Percentiles rank a stretch among this genome's conserved stretches.
These are phyloP conservation scores for Sycophaga agraensis DNA, from an alignment of 1,140 invertebrate genomes.

Conservation along the genomic window DNA sequence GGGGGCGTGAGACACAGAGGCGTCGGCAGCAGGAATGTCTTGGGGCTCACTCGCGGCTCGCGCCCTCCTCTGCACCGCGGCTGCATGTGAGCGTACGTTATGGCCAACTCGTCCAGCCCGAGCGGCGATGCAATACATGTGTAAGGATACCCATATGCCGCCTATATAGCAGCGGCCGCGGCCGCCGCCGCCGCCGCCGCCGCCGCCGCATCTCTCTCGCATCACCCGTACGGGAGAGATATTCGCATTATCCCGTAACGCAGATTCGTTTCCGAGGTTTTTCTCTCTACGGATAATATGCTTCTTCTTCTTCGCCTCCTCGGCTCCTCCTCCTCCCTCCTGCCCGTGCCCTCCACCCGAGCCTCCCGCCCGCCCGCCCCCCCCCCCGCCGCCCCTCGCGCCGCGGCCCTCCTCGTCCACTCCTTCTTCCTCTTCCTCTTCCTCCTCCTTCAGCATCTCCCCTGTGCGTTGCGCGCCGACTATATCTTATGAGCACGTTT, in stretches of 20 bases:
- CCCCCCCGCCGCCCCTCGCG: too few species aligned
- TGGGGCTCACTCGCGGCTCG: neutral
- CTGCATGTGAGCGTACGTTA: too few species aligned
- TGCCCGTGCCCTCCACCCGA: too few species aligned
- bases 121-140: too few species aligned
- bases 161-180: too few species aligned
- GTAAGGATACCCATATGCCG: too few species aligned
- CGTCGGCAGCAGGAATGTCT: conserved; percentile 23
- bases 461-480: neutral
- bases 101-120: too few species aligned
- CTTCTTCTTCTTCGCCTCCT: conserved; percentile 9
- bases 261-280: conserved; percentile 26
- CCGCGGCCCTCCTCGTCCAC: too few species aligned
- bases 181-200: too few species aligned
- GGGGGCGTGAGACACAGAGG: conserved; percentile 27
- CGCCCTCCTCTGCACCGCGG: neutral
- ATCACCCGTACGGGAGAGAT: conserved; percentile 16
- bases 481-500: neutral
- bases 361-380: too few species aligned
- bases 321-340: neutral
- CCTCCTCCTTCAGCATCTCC: too few species aligned
- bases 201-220: neutral
- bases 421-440: too few species aligned
- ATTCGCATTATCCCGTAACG: conserved; percentile 29
- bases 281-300: conserved; percentile 9